A percentile compares a stretch with the other conserved stretches of the same genome.
These are phyloP conservation scores for Pluvialis apricaria DNA, from an alignment of 2,113 vertebrate genomes.

Conservation along the genomic window DNA sequence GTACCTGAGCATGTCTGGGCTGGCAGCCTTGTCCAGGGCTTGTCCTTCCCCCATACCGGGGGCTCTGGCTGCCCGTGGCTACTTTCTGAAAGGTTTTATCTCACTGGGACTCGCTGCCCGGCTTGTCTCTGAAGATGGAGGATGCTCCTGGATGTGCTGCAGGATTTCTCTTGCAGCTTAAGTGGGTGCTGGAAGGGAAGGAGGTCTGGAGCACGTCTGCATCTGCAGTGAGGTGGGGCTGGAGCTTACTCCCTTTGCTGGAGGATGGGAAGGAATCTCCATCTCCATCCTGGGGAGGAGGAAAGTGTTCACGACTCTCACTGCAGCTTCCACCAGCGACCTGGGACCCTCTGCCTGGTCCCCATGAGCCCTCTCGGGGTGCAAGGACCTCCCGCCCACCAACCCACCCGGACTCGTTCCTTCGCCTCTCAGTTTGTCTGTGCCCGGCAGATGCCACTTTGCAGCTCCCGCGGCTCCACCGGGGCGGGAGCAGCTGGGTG, in stretches of 20 bases:
- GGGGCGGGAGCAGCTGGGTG: neutral
- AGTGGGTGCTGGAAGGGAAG: neutral
- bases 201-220: accelerated
- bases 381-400: neutral
- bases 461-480: neutral
- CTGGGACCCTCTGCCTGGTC: neutral
- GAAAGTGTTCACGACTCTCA: neutral
- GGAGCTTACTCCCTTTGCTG: neutral
- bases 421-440: neutral
- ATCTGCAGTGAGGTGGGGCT: neutral
- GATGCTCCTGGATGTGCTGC: neutral
- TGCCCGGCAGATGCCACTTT: neutral
- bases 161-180: neutral
- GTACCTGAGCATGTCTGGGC: neutral
- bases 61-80: neutral
- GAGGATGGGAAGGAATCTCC: neutral
- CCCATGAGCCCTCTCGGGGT: neutral
- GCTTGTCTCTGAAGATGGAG: neutral
- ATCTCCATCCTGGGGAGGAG: neutral
- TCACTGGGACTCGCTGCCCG: neutral
- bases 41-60: neutral
- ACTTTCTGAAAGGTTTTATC: neutral
- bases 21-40: neutral
- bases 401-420: accelerated
- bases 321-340: neutral